phyloP scores from a whole-genome alignment of 2,888 invertebrate species.

The Hypena proboscidalis region DNA sequence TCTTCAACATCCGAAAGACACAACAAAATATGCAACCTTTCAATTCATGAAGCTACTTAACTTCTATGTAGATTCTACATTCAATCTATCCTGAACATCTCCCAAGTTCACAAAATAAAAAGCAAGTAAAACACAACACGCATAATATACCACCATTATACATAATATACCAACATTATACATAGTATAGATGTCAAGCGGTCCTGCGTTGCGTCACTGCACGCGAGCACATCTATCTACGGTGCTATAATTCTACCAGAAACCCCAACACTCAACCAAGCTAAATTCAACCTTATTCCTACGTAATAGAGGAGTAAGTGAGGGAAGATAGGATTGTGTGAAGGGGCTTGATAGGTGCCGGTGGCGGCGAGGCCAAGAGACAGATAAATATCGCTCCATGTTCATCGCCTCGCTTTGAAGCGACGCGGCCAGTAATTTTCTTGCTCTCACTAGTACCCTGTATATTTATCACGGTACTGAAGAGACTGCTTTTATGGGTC shows the following conservation, averaged over 20 bases:
- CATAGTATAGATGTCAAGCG: slow-evolving; percentile 50
- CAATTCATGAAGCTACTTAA: too few species aligned
- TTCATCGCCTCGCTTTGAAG: slow-evolving; percentile 66
- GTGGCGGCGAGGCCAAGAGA: slow-evolving; percentile 62
- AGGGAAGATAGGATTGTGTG: slow-evolving; percentile 32
- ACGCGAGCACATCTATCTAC: slow-evolving; percentile 58
- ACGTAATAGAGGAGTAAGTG: slow-evolving; percentile 26
- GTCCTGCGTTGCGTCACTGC: slow-evolving; percentile 62
- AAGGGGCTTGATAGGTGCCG: slow-evolving; percentile 59
- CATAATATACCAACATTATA: slow-evolving; percentile 22
- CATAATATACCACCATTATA: slow-evolving; percentile 27
- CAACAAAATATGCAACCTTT: too few species aligned
- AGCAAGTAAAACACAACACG: slow-evolving; percentile 19
- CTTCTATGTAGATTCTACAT: too few species aligned
- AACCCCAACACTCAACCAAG: slow-evolving; percentile 8
- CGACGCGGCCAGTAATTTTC: slow-evolving; percentile 62
- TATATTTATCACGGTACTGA: slow-evolving; percentile 47
- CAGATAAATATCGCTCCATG: slow-evolving; percentile 71
- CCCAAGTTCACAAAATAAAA: slow-evolving; percentile 12
- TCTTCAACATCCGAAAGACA: too few species aligned
- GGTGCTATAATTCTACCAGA: slow-evolving; percentile 44
- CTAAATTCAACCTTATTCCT: slow-evolving; percentile 37
- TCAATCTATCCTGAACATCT: too few species aligned
- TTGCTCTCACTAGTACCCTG: slow-evolving; percentile 45
- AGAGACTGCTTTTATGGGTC: slow-evolving; percentile 41